phyloP scores from a whole-genome alignment of 2,888 invertebrate species.

The Temnothorax rugatulus region DNA sequence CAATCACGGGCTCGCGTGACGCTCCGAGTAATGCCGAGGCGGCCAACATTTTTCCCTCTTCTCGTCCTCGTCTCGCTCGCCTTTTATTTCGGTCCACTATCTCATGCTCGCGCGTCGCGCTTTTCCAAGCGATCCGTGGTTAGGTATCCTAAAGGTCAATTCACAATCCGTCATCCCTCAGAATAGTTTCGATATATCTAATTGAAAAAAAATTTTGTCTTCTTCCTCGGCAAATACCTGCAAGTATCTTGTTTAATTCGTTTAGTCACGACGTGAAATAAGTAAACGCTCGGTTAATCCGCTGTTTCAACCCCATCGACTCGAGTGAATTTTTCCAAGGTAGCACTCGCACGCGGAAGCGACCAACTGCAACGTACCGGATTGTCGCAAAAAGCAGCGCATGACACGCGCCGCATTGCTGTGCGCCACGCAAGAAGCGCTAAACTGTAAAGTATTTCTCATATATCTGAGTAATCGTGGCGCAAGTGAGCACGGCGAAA shows the following conservation, averaged over 20 bases:
- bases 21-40: conserved; percentile 70
- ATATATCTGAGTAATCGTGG: conserved; percentile 25
- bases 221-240: too few relatives aligned
- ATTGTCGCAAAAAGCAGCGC: conserved; percentile 42
- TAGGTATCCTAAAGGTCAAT: conserved; percentile 9
- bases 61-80: conserved; percentile 8
- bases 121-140: conserved; percentile 30
- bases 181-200: not conserved
- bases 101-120: not conserved
- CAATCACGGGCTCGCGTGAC: conserved; percentile 78
- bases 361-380: conserved; percentile 9
- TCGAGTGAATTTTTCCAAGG: conserved; percentile 10
- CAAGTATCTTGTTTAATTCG: not conserved
- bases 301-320: not conserved
- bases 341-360: conserved; percentile 35
- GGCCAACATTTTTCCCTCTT: conserved; percentile 41
- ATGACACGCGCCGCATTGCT: conserved; percentile 45
- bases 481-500: conserved; percentile 21
- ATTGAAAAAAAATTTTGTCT: not conserved
- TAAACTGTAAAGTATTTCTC: conserved; percentile 33
- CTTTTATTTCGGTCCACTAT: conserved; percentile 43
- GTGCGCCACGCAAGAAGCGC: conserved; percentile 38
- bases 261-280: not conserved
- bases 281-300: not conserved
- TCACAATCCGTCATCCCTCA: not conserved